A percentile compares a stretch with the other conserved stretches of the same genome.
Evolutionary conservation across 2,888 invertebrate species (phyloP).

Genomic region (Dascillus cervinus): DNA sequence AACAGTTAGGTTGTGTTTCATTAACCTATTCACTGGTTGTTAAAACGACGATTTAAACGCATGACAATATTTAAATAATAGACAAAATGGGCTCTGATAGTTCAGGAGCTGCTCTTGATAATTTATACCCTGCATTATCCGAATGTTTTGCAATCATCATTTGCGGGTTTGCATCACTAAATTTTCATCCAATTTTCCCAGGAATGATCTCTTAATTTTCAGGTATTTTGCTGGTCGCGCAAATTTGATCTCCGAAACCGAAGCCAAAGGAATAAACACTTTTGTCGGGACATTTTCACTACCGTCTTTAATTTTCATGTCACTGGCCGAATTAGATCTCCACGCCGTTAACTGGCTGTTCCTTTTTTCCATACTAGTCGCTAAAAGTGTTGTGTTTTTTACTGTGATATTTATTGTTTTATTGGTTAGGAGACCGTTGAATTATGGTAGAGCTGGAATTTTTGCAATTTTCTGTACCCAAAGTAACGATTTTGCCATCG

Average conservation of each 20-base stretch:
- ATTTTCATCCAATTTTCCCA: too few species aligned
- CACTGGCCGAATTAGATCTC: slow-evolving; percentile 77
- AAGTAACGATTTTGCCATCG: slow-evolving; percentile 95
- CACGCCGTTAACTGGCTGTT: slow-evolving; percentile 86
- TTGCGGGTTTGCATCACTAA: slow-evolving; percentile 63
- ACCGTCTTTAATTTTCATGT: slow-evolving; percentile 86
- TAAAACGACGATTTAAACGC: too few species aligned
- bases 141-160: slow-evolving; percentile 89
- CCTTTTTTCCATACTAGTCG: slow-evolving; percentile 72
- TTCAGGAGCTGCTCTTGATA: slow-evolving; percentile 52
- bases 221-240: slow-evolving; percentile 81
- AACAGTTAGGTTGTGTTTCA: too few species aligned
- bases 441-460: slow-evolving; percentile 79
- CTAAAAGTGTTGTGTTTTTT: slow-evolving; percentile 81
- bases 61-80: too few species aligned
- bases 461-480: slow-evolving; percentile 94
- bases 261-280: slow-evolving; percentile 83
- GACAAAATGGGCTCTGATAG: too few species aligned
- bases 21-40: too few species aligned
- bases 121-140: slow-evolving; percentile 82
- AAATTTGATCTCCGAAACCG: slow-evolving; percentile 71
- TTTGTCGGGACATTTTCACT: slow-evolving; percentile 92
- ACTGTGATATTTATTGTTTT: slow-evolving; percentile 69
- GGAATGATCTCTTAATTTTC: slow-evolving; percentile 8
- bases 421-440: slow-evolving; percentile 70